phyloP scores from a whole-genome alignment of 2,797 vertebrate species.

The Notamacropus eugenii region DNA sequence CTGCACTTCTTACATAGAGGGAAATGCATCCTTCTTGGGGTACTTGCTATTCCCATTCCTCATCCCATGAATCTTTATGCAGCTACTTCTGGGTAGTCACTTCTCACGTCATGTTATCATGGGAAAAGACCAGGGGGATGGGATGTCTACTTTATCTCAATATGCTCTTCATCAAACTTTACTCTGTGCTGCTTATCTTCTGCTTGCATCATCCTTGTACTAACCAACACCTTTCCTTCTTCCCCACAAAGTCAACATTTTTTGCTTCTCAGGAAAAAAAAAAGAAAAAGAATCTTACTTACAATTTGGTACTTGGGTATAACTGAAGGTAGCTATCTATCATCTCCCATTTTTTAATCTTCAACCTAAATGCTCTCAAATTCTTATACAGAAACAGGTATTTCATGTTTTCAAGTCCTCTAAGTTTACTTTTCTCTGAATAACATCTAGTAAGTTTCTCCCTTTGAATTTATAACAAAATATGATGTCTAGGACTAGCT shows the following conservation, averaged over 20 bases:
- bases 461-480: not conserved
- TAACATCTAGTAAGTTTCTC: not conserved
- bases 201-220: not conserved
- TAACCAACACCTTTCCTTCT: not conserved
- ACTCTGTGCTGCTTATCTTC: not conserved
- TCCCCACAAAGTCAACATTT: not conserved
- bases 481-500: not conserved
- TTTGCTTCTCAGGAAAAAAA: not conserved
- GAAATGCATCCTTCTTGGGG: not conserved
- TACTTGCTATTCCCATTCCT: not conserved
- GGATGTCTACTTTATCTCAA: not conserved
- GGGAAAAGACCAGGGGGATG: not conserved
- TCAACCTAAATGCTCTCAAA: not conserved
- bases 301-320: not conserved
- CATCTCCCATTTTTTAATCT: not conserved
- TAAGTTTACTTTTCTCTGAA: not conserved
- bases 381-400: not conserved
- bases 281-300: not conserved
- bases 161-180: not conserved
- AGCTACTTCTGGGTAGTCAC: not conserved
- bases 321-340: not conserved
- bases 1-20: not conserved
- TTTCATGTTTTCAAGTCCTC: not conserved
- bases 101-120: not conserved
- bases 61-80: not conserved